Evolutionary conservation across 2,888 invertebrate genomes (phyloP).

Genomic region (Catocala nupta): DNA sequence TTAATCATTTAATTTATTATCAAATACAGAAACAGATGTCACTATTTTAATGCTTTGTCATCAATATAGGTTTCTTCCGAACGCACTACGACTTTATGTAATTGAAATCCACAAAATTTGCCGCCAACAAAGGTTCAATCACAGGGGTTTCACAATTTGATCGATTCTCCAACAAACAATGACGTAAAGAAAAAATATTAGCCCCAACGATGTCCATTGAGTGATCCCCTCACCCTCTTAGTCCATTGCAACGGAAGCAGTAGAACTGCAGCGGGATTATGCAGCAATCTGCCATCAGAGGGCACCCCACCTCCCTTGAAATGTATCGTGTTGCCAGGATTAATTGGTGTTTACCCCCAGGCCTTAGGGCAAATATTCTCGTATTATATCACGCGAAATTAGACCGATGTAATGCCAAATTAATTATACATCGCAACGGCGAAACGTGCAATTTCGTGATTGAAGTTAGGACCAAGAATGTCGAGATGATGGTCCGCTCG

Average conservation of each 20-base stretch:
- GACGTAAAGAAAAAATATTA: constrained; percentile 70
- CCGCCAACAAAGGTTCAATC: constrained; percentile 24
- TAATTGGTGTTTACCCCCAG: constrained; percentile 84
- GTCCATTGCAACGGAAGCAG: constrained; percentile 77
- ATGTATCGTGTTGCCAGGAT: constrained; percentile 83
- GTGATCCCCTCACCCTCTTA: constrained; percentile 59
- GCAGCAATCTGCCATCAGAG: constrained; percentile 78
- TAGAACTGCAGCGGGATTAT: constrained; percentile 83
- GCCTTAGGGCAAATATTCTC: constrained; percentile 70
- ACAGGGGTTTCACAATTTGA: constrained; percentile 56
- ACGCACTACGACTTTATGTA: background rate
- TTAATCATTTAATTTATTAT: background rate
- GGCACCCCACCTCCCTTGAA: constrained; percentile 61
- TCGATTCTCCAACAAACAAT: constrained; percentile 71
- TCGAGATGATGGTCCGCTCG: constrained; percentile 21
- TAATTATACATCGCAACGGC: constrained; percentile 69
- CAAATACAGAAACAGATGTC: constrained; percentile 4
- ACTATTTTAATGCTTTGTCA: constrained; percentile 5
- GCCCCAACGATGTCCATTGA: constrained; percentile 63
- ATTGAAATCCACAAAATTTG: constrained; percentile 17
- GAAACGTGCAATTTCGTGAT: constrained; percentile 60
- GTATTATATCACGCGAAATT: constrained; percentile 81
- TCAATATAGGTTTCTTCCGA: background rate
- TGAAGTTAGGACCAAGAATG: constrained; percentile 39
- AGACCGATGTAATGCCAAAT: constrained; percentile 78